These are phyloP conservation scores for Apostichopus japonicus DNA, from an alignment of 35 echinoderm and acorn worm species.

Conservation along the genomic window DNA sequence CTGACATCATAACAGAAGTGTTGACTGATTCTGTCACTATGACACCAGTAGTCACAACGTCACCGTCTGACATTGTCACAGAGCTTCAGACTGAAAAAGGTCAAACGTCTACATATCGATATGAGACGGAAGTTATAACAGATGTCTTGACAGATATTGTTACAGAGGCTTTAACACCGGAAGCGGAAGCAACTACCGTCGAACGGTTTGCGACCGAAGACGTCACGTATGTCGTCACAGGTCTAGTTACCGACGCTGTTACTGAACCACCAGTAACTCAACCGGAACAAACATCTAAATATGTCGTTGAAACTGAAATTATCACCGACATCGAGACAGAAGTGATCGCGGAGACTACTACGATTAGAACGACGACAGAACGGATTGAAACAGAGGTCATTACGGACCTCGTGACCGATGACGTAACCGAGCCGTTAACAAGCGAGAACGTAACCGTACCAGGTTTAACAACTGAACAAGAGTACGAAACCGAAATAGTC, in stretches of 20 bases:
- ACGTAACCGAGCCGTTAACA: neutral
- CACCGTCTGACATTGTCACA: neutral
- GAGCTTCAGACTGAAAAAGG: neutral
- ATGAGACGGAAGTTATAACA: constrained; percentile 13
- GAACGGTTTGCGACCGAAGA: neutral
- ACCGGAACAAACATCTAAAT: neutral
- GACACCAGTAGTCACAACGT: neutral
- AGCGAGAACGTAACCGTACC: too few relatives aligned
- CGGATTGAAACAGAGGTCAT: neutral
- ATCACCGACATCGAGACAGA: constrained; percentile 15
- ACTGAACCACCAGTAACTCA: neutral
- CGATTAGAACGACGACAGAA: neutral
- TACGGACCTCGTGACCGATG: constrained; percentile 3
- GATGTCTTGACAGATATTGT: neutral
- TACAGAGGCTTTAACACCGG: neutral
- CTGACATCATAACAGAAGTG: neutral
- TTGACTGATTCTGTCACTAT: neutral
- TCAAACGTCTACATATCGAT: neutral
- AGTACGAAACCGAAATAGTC: neutral
- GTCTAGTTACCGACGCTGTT: neutral
- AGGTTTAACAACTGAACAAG: neutral
- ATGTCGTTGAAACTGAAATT: neutral
- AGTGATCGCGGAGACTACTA: neutral
- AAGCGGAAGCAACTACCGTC: neutral
- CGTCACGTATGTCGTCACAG: neutral